Evolutionary conservation across 2,888 invertebrate genomes (phyloP), one percentile per base, ranked within the genome.

Genomic region (Podotricha telesiphe): DNA sequence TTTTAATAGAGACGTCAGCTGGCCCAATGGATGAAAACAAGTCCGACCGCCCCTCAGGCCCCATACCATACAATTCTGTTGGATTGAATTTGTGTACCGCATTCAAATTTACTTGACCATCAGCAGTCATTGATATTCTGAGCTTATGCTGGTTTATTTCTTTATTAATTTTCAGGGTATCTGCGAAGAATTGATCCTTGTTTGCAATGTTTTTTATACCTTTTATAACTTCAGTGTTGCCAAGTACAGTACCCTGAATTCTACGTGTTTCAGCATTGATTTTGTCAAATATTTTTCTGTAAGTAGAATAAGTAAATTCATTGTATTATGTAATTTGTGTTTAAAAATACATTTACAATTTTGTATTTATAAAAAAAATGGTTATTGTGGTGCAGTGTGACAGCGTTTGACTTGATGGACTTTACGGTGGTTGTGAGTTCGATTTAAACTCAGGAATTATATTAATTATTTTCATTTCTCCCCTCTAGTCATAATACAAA

Each of bases 231-330:
- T 94, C 94, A 0, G 94, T 88, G 78, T 91, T 93, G 28, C 94
- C 94, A 72, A 87, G 87, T 1, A 88, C 79, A 8, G 88, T 76
- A 28, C 94, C 94, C 75, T 93, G 88, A 0, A 88, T 79, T 45
- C 93, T 80, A 19, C 94, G 84, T 0, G 94, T 93, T 77, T 94
- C 94, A 1, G 94, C 94, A 77, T 93, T 86, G 75, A 94, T 79
- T 81, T 94, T 94, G 77, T 94, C 93, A 76, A 94, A 94, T 65
- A 94, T 94, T 92, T 93, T 94, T 74, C 94, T 94, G 84, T 6
- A 84, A 83, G 70, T n/a, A 40, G 15, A 53, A n/a, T 53, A 47
- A 10, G 13, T 53, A n/a, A 2, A 2, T 17, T n/a, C 42, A 42
- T 42, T 3, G 2, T 13, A 37, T 37, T 37, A 10, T 37, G 8